Evolutionary conservation across 2,888 invertebrate genomes (phyloP), one percentile per base, ranked within the genome.

Genomic region (Cheilosia urbana): DNA sequence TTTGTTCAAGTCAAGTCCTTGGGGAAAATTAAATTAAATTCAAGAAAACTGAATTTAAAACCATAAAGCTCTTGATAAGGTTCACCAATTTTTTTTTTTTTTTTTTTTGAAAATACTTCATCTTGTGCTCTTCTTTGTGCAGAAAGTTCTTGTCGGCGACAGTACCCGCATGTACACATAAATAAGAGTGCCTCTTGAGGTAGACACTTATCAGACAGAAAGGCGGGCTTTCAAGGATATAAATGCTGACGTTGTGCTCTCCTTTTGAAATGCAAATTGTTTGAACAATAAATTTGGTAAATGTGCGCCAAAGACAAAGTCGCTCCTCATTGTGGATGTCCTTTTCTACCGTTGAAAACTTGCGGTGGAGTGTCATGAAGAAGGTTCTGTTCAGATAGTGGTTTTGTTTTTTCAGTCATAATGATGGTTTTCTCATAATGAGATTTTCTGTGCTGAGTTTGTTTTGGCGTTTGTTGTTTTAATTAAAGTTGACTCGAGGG

Each of bases 171-270:
- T 30, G 2, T 27, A 45, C 19, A 17, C 47, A 47, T 3, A 17
- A 47, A 19, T 47, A 47, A 19, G 58, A 24, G 15, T 19, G 51
- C 40, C 47, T 45, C 47, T 40, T 40, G 53, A 60, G 72, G 72
- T 62, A 72, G 72, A 72, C 72, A 62, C 40, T 62, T 45, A 72
- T 53, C 72, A 72, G 51, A 72, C 62, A 24, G 49, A 71, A 49
- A 71, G 49, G 40, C 37, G 24, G 17, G 40, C 49, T 60, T 72
- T 30, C 42, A 60, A 53, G 49, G 24, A 49, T 42, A 62, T 49
- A 49, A 72, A 62, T 42, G 72, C 72, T 72, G 62, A 72, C 53
- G 40, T 49, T 60, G 49, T 17, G 17, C 21, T 69, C 37, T 42
- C 24, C 30, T 40, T 53, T 72, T 47, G 4, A n/a, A 55, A 72